Evolutionary conservation across 1,140 invertebrate species (phyloP), one percentile per base, ranked within the genome.

Genomic region (Bombus huntii): DNA sequence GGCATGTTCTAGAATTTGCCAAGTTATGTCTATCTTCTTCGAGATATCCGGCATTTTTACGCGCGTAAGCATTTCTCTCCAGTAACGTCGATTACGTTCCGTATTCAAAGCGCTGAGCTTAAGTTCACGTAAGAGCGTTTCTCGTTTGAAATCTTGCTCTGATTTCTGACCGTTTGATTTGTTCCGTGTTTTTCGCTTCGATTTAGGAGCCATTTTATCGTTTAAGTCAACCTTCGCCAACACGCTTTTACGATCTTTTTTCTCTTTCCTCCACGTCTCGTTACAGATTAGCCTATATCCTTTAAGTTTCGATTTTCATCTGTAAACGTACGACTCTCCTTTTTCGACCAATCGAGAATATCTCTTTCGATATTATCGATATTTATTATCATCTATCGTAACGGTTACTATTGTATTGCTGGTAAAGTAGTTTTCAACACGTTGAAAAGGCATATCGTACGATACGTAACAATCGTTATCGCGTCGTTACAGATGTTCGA

Each of bases 1-100:
- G 15, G 89, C 87, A n/a, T 91, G 93, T 34, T 95, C 92, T 65
- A 95, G 94, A 25, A 90, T 92, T n/a, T 87, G 91, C 87, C 90
- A 92, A 0, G 86, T 88, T 13, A 92, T 87, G 59, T 91, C 87
- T 3, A 94, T 42, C 31, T 93, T 89, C 68, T 92, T 88, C 39
- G 70, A 87, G 12, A 94, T 91, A 15, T 83, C 39, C 9, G 91
- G 92, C 81, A 93, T 89, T 82, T 92, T 92, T 10, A 93, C 57
- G 8, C 79, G 81, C 44, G 87, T 90, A 85, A 94, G 87, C 74
- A 92, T 92, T 53, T 94, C 90, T 15, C 87, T 88, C 92, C 92
- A 94, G 12, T 65, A 68, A 18, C 78, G 76, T 31, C 77, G 73
- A 42, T 89, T 87, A 25, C 80, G 87, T 72, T 90, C 87, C 10